phyloP scores from a whole-genome alignment of 2,888 invertebrate genomes.

The Tortricodes alternella region DNA sequence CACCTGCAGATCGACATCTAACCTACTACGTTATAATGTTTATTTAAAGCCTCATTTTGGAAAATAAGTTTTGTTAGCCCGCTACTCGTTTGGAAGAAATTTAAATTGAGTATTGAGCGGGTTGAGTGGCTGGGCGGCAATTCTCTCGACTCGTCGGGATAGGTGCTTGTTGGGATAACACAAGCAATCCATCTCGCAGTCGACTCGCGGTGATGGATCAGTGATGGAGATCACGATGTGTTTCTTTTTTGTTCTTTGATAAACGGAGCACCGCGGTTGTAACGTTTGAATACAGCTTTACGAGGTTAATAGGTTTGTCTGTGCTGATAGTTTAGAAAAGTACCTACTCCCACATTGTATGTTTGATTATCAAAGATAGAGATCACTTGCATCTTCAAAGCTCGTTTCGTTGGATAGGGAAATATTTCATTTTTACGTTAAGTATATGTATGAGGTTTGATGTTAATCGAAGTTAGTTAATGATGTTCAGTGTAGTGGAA shows the following conservation, averaged over 20 bases:
- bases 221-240: constrained; percentile 76
- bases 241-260: constrained; percentile 72
- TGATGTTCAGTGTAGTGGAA: constrained; percentile 54
- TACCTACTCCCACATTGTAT: constrained; percentile 38
- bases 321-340: constrained; percentile 51
- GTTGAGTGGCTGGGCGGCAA: constrained; percentile 69
- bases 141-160: constrained; percentile 50
- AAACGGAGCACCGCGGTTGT: constrained; percentile 68
- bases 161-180: constrained; percentile 73
- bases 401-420: neutral
- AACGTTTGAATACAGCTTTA: constrained; percentile 71
- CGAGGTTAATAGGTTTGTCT: constrained; percentile 60
- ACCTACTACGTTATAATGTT: constrained; percentile 45
- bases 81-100: constrained; percentile 54
- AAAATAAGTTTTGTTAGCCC: constrained; percentile 52
- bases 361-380: constrained; percentile 8
- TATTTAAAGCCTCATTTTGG: constrained; percentile 44
- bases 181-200: constrained; percentile 73
- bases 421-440: constrained; percentile 8
- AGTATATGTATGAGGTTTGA: constrained; percentile 36
- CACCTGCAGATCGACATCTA: constrained; percentile 48
- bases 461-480: constrained; percentile 53
- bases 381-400: constrained; percentile 8
- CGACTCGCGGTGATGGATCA: constrained; percentile 69
- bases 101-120: constrained; percentile 54